Conservation (phyloP, 2,113 vertebrate species). For the Andinoacara biseriatus region DNA sequence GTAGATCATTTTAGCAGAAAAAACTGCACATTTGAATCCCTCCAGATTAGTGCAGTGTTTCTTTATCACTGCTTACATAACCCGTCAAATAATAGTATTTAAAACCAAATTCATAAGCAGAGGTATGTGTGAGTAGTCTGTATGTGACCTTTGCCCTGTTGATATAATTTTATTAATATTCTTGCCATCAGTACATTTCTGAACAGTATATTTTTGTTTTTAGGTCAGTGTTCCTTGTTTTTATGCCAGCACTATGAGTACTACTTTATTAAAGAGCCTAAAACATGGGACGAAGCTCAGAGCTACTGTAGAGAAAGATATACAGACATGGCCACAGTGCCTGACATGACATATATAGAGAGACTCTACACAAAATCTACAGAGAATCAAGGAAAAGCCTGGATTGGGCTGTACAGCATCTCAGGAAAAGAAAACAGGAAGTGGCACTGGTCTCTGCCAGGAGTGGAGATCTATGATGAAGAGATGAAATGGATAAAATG, state of each 20-base stretch:
- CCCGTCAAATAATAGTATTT: too few species aligned
- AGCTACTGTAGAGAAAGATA: neutral
- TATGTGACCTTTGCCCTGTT: neutral
- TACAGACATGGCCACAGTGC: neutral
- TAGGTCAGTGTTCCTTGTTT: neutral
- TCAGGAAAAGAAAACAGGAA: neutral
- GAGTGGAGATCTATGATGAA: neutral
- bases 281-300: neutral
- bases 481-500: neutral
- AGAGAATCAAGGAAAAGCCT: neutral
- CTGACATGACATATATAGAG: fast-evolving
- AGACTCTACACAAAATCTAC: neutral
- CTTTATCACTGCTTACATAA: neutral
- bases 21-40: too few species aligned
- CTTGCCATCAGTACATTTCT: neutral
- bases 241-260: neutral
- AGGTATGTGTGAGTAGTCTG: fast-evolving
- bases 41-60: too few species aligned
- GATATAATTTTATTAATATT: neutral
- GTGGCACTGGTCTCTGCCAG: neutral
- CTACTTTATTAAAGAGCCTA: neutral
- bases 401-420: neutral
- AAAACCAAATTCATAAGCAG: too few species aligned
- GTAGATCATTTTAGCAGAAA: too few species aligned
- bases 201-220: neutral